phyloP scores from a whole-genome alignment of 2,888 invertebrate genomes.

The Onthophagus sagittarius region DNA sequence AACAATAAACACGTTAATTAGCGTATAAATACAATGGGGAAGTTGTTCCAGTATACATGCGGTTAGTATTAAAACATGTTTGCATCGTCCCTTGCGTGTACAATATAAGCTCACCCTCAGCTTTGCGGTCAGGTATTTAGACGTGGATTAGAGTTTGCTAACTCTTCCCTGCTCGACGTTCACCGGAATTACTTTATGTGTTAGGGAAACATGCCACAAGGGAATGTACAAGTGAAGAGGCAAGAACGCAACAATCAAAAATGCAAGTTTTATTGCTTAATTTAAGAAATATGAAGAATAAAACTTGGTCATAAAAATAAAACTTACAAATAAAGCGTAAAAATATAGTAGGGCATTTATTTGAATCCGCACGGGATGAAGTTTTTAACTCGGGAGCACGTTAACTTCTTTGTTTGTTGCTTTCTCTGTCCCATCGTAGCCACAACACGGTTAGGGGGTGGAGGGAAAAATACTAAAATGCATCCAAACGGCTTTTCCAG shows the following conservation, averaged over 20 bases:
- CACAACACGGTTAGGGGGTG: background rate
- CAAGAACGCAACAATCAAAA: no score
- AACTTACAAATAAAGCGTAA: background rate
- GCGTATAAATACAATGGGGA: background rate
- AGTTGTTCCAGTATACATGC: background rate
- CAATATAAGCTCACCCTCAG: background rate
- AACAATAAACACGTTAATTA: background rate
- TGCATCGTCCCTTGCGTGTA: background rate
- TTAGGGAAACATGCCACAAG: background rate
- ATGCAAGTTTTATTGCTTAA: no score
- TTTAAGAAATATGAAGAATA: no score
- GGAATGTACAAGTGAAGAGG: background rate
- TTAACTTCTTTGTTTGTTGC: background rate
- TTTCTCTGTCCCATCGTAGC: background rate
- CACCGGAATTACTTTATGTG: background rate
- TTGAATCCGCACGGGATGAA: background rate
- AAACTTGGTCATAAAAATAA: no score
- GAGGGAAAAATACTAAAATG: background rate
- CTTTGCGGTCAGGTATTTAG: background rate
- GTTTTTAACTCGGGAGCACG: background rate
- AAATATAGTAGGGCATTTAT: background rate
- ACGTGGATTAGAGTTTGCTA: background rate
- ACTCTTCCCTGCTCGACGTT: background rate
- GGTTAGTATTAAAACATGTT: background rate
- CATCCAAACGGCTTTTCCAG: constrained; percentile 7